A percentile compares a stretch with the other conserved stretches of the same genome.
Evolutionary conservation across 2,797 vertebrate species (phyloP).

Genomic region (Macropodus opercularis): DNA sequence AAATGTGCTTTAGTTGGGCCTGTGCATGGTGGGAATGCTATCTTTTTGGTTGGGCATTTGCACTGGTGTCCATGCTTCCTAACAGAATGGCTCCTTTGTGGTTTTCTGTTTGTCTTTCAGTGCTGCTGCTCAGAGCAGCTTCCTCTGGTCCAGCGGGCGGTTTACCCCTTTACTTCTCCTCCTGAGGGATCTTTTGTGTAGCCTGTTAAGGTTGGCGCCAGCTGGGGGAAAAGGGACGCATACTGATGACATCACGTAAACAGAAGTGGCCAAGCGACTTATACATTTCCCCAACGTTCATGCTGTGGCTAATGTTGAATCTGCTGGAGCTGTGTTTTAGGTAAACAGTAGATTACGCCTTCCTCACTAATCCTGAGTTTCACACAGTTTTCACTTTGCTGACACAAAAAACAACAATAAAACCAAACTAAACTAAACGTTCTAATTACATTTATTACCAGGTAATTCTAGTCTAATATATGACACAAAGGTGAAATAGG

Average conservation of each 20-base stretch:
- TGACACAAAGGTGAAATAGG: too few relatives aligned
- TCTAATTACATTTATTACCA: too few relatives aligned
- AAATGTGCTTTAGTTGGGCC: constrained; percentile 84
- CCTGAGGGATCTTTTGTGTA: constrained; percentile 87
- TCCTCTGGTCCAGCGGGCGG: constrained; percentile 78
- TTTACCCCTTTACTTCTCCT: constrained; percentile 77
- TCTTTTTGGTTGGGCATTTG: constrained; percentile 85
- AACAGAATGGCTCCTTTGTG: constrained; percentile 78
- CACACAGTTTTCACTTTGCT: neutral
- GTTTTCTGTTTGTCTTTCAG: constrained; percentile 69
- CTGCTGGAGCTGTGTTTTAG: constrained; percentile 2
- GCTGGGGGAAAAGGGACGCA: constrained; percentile 74
- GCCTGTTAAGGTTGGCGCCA: constrained; percentile 81
- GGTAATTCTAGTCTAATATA: too few relatives aligned
- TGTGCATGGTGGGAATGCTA: constrained; percentile 81
- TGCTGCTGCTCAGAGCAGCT: constrained; percentile 81
- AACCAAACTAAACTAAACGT: too few relatives aligned
- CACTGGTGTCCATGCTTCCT: constrained; percentile 85
- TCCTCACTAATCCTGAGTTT: neutral
- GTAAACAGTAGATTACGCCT: neutral
- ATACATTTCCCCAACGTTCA: constrained; percentile 13
- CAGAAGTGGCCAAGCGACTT: constrained; percentile 16
- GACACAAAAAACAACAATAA: too few relatives aligned
- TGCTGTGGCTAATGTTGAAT: constrained; percentile 2
- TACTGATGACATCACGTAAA: constrained; percentile 63